Evolutionary conservation across 2,888 invertebrate species (phyloP), one percentile per base, ranked within the genome.

Genomic region (Trissolcus brochymenae): DNA sequence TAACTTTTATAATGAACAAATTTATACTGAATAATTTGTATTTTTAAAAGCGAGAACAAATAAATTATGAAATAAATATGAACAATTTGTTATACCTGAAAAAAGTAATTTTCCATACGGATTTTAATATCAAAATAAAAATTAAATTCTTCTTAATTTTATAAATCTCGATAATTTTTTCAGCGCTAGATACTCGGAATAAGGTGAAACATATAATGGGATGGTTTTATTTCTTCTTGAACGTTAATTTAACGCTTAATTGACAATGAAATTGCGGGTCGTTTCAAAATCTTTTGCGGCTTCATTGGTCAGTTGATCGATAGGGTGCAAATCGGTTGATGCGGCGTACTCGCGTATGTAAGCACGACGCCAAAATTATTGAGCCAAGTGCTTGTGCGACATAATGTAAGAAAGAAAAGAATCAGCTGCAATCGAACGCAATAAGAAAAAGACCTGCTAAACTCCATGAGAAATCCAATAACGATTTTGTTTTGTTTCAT

Each of bases 301-400:
- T 55, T 65, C 40, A 59, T 51, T 65, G 66, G 70, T 56, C 61
- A 71, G 25, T 76, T 65, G 65, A 56, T 70, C 70, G 71, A 65
- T 74, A 66, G 66, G 70, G 60, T 66, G 76, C 55, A 66, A 76
- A 76, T 76, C 66, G 71, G 62, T 76, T 76, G 71, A 71, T 71
- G 76, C 76, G 76, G 57, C 57, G 71, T 66, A 62, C 57, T 71
- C 77, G 60, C 68, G 68, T 61, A 65, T 70, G 76, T 80, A 75
- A 81, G 79, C 79, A 79, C 77, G 80, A 77, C 79, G 81, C 80
- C 78, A 70, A 81, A 81, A 80, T 80, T 81, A 81, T 81, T 80
- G 80, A 80, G 78, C 80, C 80, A 67, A 73, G 66, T 68, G 70
- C 68, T 57, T 66, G 71, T 57, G 43, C 66, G 66, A 53, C 67